These are phyloP conservation scores for Nibea coibor DNA, from an alignment of 2,113 vertebrate genomes.

Conservation along the genomic window DNA sequence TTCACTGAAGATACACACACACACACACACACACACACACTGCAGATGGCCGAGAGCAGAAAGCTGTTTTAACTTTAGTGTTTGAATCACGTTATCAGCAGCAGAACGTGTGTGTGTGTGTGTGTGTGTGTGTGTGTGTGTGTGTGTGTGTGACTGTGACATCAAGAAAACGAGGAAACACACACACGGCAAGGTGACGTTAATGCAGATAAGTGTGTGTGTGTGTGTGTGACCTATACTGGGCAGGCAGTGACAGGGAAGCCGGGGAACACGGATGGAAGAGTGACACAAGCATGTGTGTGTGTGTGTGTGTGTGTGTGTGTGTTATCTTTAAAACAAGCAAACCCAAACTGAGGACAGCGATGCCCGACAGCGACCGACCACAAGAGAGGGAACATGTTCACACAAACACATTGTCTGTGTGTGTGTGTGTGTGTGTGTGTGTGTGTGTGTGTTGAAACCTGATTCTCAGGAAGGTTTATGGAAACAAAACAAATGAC, in stretches of 20 bases:
- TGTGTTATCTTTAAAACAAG: conserved; percentile 21
- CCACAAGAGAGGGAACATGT: conserved; percentile 2
- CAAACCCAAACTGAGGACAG: background rate
- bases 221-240: background rate
- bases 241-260: background rate
- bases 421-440: background rate
- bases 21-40: no score
- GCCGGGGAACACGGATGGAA: conserved; percentile 19
- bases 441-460: background rate
- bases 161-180: conserved; percentile 26
- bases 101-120: background rate
- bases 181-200: background rate
- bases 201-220: background rate
- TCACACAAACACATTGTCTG: background rate
- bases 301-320: conserved; percentile 15
- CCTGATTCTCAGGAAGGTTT: conserved; percentile 1
- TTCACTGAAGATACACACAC: no score
- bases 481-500: background rate
- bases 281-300: background rate
- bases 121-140: background rate
- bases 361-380: conserved; percentile 38
- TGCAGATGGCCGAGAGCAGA: background rate
- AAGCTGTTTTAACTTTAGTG: background rate
- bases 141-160: background rate
- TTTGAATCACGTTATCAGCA: background rate